Evolutionary conservation across 2,888 invertebrate genomes (phyloP).

Genomic region (Volucella bombylans): DNA sequence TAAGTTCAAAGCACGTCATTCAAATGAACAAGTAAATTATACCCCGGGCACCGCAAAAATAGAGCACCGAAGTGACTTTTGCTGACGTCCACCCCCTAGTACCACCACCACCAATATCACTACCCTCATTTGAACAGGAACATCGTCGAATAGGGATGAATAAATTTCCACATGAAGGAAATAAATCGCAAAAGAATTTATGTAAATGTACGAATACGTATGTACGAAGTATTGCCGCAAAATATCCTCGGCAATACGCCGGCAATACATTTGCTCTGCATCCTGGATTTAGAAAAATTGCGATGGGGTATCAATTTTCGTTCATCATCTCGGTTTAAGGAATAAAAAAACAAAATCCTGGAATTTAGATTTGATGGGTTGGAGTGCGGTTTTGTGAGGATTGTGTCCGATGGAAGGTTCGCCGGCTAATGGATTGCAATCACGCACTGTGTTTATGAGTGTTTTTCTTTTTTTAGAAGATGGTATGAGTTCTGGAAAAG

Average conservation of each 20-base stretch:
- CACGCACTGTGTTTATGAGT: no score
- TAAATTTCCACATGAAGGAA: conserved; percentile 56
- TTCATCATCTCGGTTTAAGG: neutral
- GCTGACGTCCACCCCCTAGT: conserved; percentile 8
- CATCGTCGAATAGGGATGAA: conserved; percentile 18
- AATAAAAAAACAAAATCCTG: no score
- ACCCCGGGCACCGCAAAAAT: conserved; percentile 54
- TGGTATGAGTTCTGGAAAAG: no score
- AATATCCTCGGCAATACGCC: conserved; percentile 5
- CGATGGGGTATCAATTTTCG: conserved; percentile 37
- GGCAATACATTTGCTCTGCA: conserved; percentile 21
- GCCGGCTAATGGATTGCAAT: no score
- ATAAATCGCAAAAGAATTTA: conserved; percentile 63
- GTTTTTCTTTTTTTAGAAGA: no score
- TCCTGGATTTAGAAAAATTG: conserved; percentile 16
- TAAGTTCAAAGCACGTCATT: conserved; percentile 74
- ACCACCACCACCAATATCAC: neutral
- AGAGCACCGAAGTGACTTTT: conserved; percentile 48
- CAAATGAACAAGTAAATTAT: conserved; percentile 65
- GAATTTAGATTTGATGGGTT: no score
- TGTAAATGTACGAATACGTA: conserved; percentile 45
- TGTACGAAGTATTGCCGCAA: neutral
- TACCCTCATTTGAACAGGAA: neutral
- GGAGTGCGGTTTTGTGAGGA: no score
- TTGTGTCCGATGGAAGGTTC: no score